Evolutionary conservation across 2,888 invertebrate genomes (phyloP).

Genomic region (Drosophila limbata): DNA sequence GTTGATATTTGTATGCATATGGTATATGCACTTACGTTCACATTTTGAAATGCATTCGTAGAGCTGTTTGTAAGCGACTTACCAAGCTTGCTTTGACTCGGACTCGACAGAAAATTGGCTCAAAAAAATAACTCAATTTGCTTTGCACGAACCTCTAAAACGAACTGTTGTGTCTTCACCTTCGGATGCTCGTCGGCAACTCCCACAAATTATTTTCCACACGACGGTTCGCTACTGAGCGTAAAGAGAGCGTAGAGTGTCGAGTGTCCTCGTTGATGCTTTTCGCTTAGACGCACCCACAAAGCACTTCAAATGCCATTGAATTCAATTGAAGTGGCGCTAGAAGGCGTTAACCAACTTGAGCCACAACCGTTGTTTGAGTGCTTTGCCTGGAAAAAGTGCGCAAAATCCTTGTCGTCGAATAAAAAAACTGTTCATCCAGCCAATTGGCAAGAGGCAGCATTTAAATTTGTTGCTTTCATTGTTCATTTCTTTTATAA

Average conservation of each 20-base stretch:
- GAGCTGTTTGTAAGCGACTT: slow-evolving; percentile 44
- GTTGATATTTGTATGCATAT: not conserved
- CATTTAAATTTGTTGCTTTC: slow-evolving; percentile 16
- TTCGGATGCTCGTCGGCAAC: slow-evolving; percentile 59
- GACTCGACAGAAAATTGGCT: slow-evolving; percentile 56
- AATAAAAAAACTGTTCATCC: slow-evolving; percentile 67
- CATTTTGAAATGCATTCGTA: slow-evolving; percentile 10
- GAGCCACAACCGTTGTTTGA: slow-evolving; percentile 43
- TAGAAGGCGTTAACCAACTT: slow-evolving; percentile 77
- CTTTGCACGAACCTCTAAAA: slow-evolving; percentile 44
- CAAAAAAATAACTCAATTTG: slow-evolving; percentile 74
- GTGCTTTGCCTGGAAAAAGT: slow-evolving; percentile 70
- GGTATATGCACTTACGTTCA: not conserved
- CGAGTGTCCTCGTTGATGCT: slow-evolving; percentile 36
- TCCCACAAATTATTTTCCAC: slow-evolving; percentile 59
- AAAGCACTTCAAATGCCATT: slow-evolving; percentile 65
- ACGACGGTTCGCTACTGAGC: slow-evolving; percentile 31
- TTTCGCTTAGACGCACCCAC: slow-evolving; percentile 78
- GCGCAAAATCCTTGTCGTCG: slow-evolving; percentile 80
- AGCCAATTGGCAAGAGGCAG: slow-evolving; percentile 63
- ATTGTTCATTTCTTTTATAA: slow-evolving; percentile 27
- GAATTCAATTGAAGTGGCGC: slow-evolving; percentile 68
- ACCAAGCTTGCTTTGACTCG: slow-evolving; percentile 41
- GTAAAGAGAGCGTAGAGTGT: slow-evolving; percentile 12
- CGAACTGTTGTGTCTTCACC: slow-evolving; percentile 30